Percentiles rank a stretch among this genome's conserved stretches.
These are phyloP conservation scores for Sebastes glaucus DNA, from an alignment of 2,797 vertebrate species.

Conservation along the genomic window DNA sequence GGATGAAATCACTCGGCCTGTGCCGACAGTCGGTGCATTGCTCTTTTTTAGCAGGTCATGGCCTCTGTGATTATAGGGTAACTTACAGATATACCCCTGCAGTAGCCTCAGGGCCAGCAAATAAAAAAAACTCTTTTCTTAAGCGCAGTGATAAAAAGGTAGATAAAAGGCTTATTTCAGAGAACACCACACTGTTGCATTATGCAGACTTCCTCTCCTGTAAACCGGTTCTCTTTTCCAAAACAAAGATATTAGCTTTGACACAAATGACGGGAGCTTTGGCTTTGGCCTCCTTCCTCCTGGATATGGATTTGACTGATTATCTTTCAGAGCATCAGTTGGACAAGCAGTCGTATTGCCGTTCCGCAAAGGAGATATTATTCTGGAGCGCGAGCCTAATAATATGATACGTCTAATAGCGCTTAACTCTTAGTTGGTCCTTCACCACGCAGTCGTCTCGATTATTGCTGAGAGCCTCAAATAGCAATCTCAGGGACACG, in stretches of 20 bases:
- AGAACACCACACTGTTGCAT: slow-evolving; percentile 11
- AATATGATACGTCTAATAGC: slow-evolving; percentile 71
- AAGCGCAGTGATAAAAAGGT: slow-evolving; percentile 23
- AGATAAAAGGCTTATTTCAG: slow-evolving; percentile 26
- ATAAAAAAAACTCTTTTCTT: neutral
- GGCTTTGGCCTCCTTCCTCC: slow-evolving; percentile 64
- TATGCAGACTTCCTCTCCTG: slow-evolving; percentile 14
- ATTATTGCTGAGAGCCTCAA: slow-evolving; percentile 56
- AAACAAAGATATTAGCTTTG: slow-evolving; percentile 72
- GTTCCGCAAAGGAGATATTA: slow-evolving; percentile 65
- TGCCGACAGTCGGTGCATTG: slow-evolving; percentile 33
- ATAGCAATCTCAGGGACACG: slow-evolving; percentile 36
- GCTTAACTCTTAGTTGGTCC: slow-evolving; percentile 63
- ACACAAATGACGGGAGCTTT: slow-evolving; percentile 65
- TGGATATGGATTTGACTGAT: slow-evolving; percentile 76
- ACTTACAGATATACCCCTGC: slow-evolving; percentile 18
- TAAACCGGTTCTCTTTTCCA: slow-evolving; percentile 60
- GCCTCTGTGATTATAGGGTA: slow-evolving; percentile 59
- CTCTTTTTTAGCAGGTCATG: slow-evolving; percentile 66
- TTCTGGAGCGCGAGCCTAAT: slow-evolving; percentile 60
- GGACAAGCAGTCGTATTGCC: slow-evolving; percentile 62
- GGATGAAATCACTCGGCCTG: slow-evolving; percentile 79
- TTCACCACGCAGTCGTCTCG: slow-evolving; percentile 44
- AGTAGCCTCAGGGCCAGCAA: neutral
- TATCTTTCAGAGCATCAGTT: slow-evolving; percentile 76